Evolutionary conservation across 2,888 invertebrate genomes (phyloP).

Genomic region (Acanthoscelides obtectus): DNA sequence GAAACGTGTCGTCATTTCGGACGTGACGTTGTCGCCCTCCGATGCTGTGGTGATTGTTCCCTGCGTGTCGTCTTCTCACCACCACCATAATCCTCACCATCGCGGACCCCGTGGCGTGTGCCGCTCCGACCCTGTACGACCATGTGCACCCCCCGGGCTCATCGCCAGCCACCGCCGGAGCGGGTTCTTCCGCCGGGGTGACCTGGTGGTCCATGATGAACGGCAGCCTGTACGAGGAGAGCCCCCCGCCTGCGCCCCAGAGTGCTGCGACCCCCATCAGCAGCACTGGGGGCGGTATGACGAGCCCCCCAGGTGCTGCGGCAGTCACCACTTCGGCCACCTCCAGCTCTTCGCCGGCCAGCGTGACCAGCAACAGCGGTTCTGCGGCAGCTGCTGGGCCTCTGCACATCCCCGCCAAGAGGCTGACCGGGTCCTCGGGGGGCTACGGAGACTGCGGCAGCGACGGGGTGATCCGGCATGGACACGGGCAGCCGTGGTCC

Average conservation of each 20-base stretch:
- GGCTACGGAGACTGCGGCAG: constrained; percentile 52
- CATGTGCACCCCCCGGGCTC: constrained; percentile 68
- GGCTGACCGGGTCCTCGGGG: constrained; percentile 49
- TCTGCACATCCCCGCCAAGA: constrained; percentile 85
- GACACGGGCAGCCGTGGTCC: constrained; percentile 66
- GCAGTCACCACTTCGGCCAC: constrained; percentile 67
- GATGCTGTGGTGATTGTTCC: constrained; percentile 25
- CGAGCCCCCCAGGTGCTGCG: constrained; percentile 47
- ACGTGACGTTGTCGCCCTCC: constrained; percentile 26
- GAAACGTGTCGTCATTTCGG: constrained; percentile 6
- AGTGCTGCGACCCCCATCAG: constrained; percentile 51
- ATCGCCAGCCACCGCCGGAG: constrained; percentile 76
- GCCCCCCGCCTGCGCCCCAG: constrained; percentile 55
- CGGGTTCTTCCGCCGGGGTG: constrained; percentile 79
- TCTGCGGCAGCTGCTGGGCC: constrained; percentile 50
- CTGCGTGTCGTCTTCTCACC: constrained; percentile 39
- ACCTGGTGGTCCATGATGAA: constrained; percentile 84
- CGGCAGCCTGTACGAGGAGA: constrained; percentile 74
- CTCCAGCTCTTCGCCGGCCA: constrained; percentile 57
- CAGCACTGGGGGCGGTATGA: constrained; percentile 49
- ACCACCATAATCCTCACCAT: constrained; percentile 59
- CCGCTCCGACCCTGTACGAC: constrained; percentile 74
- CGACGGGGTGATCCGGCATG: constrained; percentile 71
- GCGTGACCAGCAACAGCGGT: constrained; percentile 61
- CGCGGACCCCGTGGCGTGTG: constrained; percentile 76